Percentiles rank a stretch among this genome's conserved stretches.
Evolutionary conservation across 1,140 invertebrate genomes (phyloP).

Genomic region (Odontomachus brunneus): DNA sequence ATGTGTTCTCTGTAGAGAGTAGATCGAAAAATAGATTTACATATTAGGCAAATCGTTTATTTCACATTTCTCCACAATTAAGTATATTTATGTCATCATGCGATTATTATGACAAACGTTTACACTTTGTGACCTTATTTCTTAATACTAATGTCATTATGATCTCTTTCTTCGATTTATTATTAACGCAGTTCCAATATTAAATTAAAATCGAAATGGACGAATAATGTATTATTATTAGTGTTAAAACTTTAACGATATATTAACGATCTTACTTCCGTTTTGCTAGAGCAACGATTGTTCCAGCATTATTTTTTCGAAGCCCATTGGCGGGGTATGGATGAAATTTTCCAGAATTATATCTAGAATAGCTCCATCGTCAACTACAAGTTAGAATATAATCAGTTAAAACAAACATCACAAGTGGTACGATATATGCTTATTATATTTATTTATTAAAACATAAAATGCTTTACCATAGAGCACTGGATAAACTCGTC

Average conservation of each 20-base stretch:
- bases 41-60: slow-evolving; percentile 73
- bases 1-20: slow-evolving; percentile 20
- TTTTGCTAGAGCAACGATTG: slow-evolving; percentile 95
- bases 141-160: slow-evolving; percentile 32
- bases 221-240: slow-evolving; percentile 41
- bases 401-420: slow-evolving; percentile 7
- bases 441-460: slow-evolving; percentile 1
- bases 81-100: slow-evolving; percentile 63
- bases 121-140: slow-evolving; percentile 53
- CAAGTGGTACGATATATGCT: background rate
- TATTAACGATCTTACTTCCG: slow-evolving; percentile 13
- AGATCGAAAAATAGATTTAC: slow-evolving; percentile 52
- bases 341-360: slow-evolving; percentile 96
- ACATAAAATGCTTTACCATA: slow-evolving; percentile 91
- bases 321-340: slow-evolving; percentile 94
- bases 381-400: slow-evolving; percentile 90
- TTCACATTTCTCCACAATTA: slow-evolving; percentile 52
- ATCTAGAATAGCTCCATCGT: slow-evolving; percentile 98
- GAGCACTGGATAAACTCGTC: slow-evolving; percentile 96
- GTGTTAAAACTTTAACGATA: slow-evolving; percentile 1
- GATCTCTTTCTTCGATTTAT: slow-evolving; percentile 12
- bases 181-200: slow-evolving; percentile 34
- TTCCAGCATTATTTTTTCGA: slow-evolving; percentile 98
- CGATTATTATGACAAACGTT: slow-evolving; percentile 56
- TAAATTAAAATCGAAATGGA: slow-evolving; percentile 52